These are phyloP conservation scores for Seira ritae DNA, from an alignment of 2,888 invertebrate genomes.

Conservation along the genomic window DNA sequence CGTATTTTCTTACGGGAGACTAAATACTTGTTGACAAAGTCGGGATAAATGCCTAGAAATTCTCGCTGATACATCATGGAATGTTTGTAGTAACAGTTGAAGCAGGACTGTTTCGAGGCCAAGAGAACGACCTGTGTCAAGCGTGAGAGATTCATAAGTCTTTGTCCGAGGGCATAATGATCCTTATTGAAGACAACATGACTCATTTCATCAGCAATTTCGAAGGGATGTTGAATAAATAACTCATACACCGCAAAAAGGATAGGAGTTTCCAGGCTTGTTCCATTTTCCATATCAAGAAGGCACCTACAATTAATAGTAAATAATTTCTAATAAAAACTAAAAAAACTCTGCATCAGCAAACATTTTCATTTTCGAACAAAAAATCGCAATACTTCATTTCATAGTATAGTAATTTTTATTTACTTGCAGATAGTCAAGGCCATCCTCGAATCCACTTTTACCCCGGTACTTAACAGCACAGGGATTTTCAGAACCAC, in stretches of 20 bases:
- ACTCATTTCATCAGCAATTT: conserved; percentile 62
- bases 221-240: conserved; percentile 54
- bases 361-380: too few species aligned
- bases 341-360: not conserved
- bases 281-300: conserved; percentile 57
- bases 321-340: not conserved
- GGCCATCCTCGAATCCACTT: conserved; percentile 66
- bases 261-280: conserved; percentile 58
- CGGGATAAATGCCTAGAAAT: conserved; percentile 47
- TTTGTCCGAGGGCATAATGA: conserved; percentile 66
- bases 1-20: conserved; percentile 35
- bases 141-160: conserved; percentile 55
- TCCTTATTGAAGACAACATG: conserved; percentile 60
- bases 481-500: conserved; percentile 67
- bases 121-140: conserved; percentile 61
- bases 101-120: conserved; percentile 69
- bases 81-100: conserved; percentile 54
- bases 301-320: conserved; percentile 50
- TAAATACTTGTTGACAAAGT: conserved; percentile 59
- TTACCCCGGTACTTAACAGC: conserved; percentile 53
- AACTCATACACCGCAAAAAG: conserved; percentile 67
- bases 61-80: conserved; percentile 27
- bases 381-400: too few species aligned
- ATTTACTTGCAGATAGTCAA: conserved; percentile 57
- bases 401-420: too few species aligned